A percentile compares a stretch with the other conserved stretches of the same genome.
Evolutionary conservation across 2,113 vertebrate genomes (phyloP).

Genomic region (Neodontobutis hainanensis): DNA sequence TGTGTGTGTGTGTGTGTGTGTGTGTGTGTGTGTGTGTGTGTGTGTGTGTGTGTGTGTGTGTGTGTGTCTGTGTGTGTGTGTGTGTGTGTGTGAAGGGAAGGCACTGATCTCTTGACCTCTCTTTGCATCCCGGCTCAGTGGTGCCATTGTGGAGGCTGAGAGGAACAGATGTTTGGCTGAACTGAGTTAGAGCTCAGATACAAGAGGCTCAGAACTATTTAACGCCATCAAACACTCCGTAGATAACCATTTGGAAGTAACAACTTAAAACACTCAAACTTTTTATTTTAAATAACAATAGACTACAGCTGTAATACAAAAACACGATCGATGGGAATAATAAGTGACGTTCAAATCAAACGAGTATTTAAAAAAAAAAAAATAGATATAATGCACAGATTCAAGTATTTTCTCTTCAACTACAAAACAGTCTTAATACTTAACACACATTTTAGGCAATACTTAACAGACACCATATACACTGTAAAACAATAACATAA

Average conservation of each 20-base stretch:
- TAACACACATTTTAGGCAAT: too few relatives aligned
- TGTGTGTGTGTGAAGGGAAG: slow-evolving; percentile 45
- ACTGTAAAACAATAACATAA: too few relatives aligned
- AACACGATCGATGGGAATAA: too few relatives aligned
- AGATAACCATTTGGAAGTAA: neutral
- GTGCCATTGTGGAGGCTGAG: slow-evolving; percentile 71
- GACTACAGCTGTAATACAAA: too few relatives aligned
- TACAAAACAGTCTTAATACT: too few relatives aligned
- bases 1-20: slow-evolving; percentile 2
- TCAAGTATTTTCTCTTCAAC: too few relatives aligned
- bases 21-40: slow-evolving; percentile 12
- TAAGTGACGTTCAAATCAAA: too few relatives aligned
- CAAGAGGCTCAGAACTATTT: slow-evolving; percentile 50
- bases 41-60: slow-evolving; percentile 23
- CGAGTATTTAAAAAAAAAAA: too few relatives aligned
- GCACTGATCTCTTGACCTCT: slow-evolving; percentile 79
- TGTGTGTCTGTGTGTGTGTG: slow-evolving; percentile 40
- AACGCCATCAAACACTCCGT: slow-evolving; percentile 27
- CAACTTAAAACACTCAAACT: too few relatives aligned
- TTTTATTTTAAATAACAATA: too few relatives aligned
- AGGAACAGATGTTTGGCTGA: slow-evolving; percentile 77
- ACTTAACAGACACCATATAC: too few relatives aligned
- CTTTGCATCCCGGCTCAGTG: slow-evolving; percentile 75
- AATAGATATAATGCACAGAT: too few relatives aligned
- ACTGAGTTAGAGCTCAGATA: slow-evolving; percentile 52